Evolutionary conservation across 2,888 invertebrate species (phyloP).

Genomic region (Lasioglossum villosulum): DNA sequence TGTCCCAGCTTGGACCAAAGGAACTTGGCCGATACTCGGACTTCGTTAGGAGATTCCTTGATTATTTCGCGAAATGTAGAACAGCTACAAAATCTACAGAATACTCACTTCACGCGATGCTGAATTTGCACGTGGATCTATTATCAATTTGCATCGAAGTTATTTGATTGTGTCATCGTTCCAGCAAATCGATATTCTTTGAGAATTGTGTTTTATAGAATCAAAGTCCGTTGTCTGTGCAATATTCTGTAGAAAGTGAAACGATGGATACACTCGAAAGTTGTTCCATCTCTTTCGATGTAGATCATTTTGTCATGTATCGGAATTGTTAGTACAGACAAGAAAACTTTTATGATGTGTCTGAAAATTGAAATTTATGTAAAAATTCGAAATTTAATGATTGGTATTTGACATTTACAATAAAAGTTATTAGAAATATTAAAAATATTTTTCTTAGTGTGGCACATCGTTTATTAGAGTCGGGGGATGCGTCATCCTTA

Average conservation of each 20-base stretch:
- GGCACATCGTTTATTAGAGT: too few species aligned
- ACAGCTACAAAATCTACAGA: not conserved
- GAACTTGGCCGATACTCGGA: not conserved
- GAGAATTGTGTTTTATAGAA: not conserved
- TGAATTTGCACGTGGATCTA: not conserved
- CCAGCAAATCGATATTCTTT: not conserved
- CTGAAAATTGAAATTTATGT: not conserved
- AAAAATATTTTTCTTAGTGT: too few species aligned
- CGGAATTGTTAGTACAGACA: not conserved
- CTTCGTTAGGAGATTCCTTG: not conserved
- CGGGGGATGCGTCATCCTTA: constrained; percentile 13
- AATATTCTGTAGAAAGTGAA: not conserved
- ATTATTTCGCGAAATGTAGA: not conserved
- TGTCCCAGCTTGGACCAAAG: not conserved
- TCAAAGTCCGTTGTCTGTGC: not conserved
- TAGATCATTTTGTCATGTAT: not conserved
- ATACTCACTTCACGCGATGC: not conserved
- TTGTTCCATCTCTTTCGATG: not conserved
- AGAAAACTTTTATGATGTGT: not conserved
- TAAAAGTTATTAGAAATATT: too few species aligned
- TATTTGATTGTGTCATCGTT: not conserved
- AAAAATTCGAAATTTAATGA: not conserved
- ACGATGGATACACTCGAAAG: not conserved
- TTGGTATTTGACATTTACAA: too few species aligned
- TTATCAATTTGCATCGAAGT: not conserved